phyloP scores from a whole-genome alignment of 2,888 invertebrate genomes.

The Blomia tropicalis region DNA sequence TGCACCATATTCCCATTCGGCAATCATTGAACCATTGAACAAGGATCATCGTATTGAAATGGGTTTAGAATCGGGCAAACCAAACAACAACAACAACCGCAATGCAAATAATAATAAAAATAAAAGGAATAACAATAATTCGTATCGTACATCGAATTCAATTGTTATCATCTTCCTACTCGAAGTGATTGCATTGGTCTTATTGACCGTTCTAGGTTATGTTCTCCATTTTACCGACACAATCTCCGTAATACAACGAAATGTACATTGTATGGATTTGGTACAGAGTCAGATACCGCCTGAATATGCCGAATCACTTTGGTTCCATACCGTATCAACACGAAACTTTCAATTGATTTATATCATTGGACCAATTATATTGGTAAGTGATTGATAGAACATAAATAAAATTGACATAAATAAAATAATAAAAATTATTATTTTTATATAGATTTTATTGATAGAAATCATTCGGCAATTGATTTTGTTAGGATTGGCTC shows the following conservation, averaged over 20 bases:
- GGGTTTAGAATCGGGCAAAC: too few relatives aligned
- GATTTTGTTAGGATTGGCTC: not conserved
- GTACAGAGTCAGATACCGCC: not conserved
- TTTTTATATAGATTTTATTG: not conserved
- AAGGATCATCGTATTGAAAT: too few relatives aligned
- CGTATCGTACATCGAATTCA: not conserved
- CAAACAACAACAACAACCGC: not conserved
- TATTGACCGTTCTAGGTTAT: constrained; percentile 21
- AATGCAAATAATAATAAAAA: not conserved
- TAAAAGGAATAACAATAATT: not conserved
- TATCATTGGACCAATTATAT: not conserved
- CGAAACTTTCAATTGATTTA: not conserved
- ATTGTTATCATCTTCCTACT: constrained; percentile 18
- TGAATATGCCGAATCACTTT: not conserved
- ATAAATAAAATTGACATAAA: too few relatives aligned
- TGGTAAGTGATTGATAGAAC: not conserved
- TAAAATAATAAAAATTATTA: not conserved
- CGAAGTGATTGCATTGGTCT: constrained; percentile 13
- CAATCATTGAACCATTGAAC: too few relatives aligned
- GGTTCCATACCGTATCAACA: not conserved
- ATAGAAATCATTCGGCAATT: not conserved
- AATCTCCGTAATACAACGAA: constrained; percentile 6
- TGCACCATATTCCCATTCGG: too few relatives aligned
- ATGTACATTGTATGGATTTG: too few relatives aligned
- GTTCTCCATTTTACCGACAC: constrained; percentile 21